Conservation (phyloP, 2,797 vertebrate species). For the Acipenser oxyrinchus region DNA sequence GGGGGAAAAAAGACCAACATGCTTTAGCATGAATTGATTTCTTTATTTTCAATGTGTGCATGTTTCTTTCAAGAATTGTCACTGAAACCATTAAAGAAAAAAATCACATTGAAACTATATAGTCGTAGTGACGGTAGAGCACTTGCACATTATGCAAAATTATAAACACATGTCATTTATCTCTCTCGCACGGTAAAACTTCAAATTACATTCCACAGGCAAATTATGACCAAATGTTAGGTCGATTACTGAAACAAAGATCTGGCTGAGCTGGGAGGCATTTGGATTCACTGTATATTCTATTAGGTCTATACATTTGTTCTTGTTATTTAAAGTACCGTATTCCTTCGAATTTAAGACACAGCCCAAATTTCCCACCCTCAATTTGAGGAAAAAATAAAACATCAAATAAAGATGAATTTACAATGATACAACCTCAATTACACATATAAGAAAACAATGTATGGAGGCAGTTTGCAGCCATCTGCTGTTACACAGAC, state of each 20-base stretch:
- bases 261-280: constrained; percentile 27
- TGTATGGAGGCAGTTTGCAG: too few species aligned
- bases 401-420: too few species aligned
- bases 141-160: constrained; percentile 32
- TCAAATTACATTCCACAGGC: constrained; percentile 26
- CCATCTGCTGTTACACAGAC: too few species aligned
- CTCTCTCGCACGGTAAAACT: constrained; percentile 18
- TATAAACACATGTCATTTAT: constrained; percentile 58
- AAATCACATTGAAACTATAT: not conserved
- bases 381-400: too few species aligned
- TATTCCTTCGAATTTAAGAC: too few species aligned
- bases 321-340: not conserved
- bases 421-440: too few species aligned
- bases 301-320: constrained; percentile 29
- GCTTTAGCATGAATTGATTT: not conserved
- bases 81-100: too few species aligned
- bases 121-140: not conserved
- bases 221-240: constrained; percentile 44
- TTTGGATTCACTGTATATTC: constrained; percentile 35
- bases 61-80: too few species aligned
- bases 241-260: constrained; percentile 37
- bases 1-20: constrained; percentile 18
- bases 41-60: not conserved
- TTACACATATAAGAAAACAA: too few species aligned
- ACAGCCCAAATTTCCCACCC: too few species aligned